phyloP scores from a whole-genome alignment of 2,888 invertebrate genomes.

The Myopa tessellatipennis region DNA sequence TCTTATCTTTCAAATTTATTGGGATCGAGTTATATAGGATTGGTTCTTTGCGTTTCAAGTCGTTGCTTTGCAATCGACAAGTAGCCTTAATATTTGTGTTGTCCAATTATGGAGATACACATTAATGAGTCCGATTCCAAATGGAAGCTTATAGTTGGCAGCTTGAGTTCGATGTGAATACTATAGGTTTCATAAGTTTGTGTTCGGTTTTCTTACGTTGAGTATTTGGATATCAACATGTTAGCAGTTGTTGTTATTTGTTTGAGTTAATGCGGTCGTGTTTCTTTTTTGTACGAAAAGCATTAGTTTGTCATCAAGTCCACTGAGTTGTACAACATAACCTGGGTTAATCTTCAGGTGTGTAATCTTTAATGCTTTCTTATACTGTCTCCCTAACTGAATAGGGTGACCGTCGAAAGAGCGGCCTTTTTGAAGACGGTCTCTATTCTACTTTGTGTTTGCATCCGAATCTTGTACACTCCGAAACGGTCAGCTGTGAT shows the following conservation, averaged over 20 bases:
- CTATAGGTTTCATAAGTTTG: slow-evolving; percentile 34
- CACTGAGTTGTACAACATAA: slow-evolving; percentile 50
- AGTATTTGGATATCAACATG: slow-evolving; percentile 43
- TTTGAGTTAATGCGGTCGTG: slow-evolving; percentile 51
- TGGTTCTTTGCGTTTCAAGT: neutral
- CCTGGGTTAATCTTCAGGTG: slow-evolving; percentile 62
- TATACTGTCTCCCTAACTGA: slow-evolving; percentile 67
- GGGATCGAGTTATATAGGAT: neutral
- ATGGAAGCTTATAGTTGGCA: slow-evolving; percentile 37
- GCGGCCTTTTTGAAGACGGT: slow-evolving; percentile 31
- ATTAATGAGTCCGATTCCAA: slow-evolving; percentile 55
- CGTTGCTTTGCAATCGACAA: slow-evolving; percentile 54
- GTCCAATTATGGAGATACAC: slow-evolving; percentile 64
- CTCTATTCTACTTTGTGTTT: slow-evolving; percentile 39
- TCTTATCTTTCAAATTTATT: neutral
- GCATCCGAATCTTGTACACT: slow-evolving; percentile 30
- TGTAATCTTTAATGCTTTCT: slow-evolving; percentile 63
- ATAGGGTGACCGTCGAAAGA: slow-evolving; percentile 59
- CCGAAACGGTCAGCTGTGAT: slow-evolving; percentile 19
- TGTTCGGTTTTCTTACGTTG: slow-evolving; percentile 15
- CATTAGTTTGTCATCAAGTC: slow-evolving; percentile 51
- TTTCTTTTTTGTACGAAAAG: slow-evolving; percentile 28
- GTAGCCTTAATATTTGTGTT: slow-evolving; percentile 66
- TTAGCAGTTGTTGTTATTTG: slow-evolving; percentile 14
- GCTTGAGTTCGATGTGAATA: slow-evolving; percentile 14